Evolutionary conservation across 2,113 vertebrate species (phyloP).

Genomic region (Carassius carassius): DNA sequence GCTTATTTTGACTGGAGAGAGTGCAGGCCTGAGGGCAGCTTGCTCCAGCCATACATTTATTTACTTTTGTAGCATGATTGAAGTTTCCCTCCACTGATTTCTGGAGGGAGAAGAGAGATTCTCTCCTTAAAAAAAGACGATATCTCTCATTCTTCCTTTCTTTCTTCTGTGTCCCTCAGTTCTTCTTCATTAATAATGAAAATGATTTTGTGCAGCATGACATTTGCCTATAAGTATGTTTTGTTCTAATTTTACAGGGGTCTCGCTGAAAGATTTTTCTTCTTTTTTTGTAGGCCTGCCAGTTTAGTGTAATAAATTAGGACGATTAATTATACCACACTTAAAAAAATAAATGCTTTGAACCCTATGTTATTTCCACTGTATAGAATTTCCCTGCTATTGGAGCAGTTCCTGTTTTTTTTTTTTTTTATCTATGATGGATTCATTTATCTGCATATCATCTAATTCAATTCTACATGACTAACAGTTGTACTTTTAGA

Average conservation of each 20-base stretch:
- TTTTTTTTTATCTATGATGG: not conserved
- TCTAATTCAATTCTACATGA: not conserved
- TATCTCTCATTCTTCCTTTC: conserved; percentile 9
- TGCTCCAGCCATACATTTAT: conserved; percentile 69
- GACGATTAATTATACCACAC: not conserved
- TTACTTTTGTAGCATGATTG: conserved; percentile 78
- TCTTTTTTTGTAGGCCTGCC: not conserved
- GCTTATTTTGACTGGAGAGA: conserved; percentile 66
- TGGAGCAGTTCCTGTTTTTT: not conserved
- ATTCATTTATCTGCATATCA: not conserved
- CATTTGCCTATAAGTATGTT: conserved; percentile 24
- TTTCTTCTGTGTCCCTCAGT: conserved; percentile 14
- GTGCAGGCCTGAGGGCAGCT: conserved; percentile 58
- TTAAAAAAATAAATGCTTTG: not conserved
- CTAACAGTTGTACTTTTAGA: not conserved
- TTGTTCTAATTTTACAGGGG: not conserved
- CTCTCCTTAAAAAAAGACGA: not conserved
- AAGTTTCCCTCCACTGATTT: conserved; percentile 75
- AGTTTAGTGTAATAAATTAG: not conserved
- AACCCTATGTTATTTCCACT: not conserved
- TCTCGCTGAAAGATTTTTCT: not conserved
- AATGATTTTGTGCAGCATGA: conserved; percentile 35
- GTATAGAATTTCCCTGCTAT: not conserved
- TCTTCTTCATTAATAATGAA: conserved; percentile 43
- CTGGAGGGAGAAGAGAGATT: conserved; percentile 41